Evolutionary conservation across 2,113 vertebrate species (phyloP).

Genomic region (Podarcis raffonei): DNA sequence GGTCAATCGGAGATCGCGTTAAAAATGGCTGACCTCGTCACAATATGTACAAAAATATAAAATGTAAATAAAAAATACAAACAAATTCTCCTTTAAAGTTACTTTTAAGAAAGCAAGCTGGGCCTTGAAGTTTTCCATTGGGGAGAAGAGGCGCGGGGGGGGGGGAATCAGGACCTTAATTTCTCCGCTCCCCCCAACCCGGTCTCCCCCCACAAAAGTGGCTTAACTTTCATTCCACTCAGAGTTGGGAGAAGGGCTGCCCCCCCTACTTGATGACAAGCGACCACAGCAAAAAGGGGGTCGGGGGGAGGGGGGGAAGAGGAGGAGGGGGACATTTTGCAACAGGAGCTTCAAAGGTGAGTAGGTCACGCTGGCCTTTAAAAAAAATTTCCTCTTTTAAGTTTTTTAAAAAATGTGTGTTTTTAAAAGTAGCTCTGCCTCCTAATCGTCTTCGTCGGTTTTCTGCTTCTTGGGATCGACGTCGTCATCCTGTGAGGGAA

Average conservation of each 20-base stretch:
- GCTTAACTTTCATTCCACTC: background rate
- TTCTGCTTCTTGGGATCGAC: constrained; percentile 97
- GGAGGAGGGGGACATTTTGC: constrained; percentile 57
- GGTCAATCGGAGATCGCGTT: constrained; percentile 87
- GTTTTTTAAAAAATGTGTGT: constrained; percentile 31
- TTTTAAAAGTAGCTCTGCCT: constrained; percentile 57
- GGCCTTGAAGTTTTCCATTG: constrained; percentile 82
- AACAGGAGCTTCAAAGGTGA: constrained; percentile 68
- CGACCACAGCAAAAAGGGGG: constrained; percentile 18
- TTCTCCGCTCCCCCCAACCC: constrained; percentile 16
- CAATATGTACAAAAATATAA: constrained; percentile 99
- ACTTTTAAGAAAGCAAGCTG: constrained; percentile 87
- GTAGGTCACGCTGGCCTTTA: constrained; percentile 73
- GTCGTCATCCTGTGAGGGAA: constrained; percentile 80
- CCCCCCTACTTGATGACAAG: constrained; percentile 5
- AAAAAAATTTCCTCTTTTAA: constrained; percentile 63
- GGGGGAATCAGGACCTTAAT: background rate
- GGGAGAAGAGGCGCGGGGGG: constrained; percentile 27
- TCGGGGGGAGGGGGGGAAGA: background rate
- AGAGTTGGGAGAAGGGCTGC: background rate
- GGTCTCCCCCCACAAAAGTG: background rate
- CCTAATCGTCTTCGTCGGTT: constrained; percentile 92
- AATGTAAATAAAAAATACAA: constrained; percentile 99
- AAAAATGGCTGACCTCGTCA: constrained; percentile 88
- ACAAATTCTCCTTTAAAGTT: constrained; percentile 92